Evolutionary conservation across 2,888 invertebrate genomes (phyloP).

Genomic region (Ophioninae sp.): DNA sequence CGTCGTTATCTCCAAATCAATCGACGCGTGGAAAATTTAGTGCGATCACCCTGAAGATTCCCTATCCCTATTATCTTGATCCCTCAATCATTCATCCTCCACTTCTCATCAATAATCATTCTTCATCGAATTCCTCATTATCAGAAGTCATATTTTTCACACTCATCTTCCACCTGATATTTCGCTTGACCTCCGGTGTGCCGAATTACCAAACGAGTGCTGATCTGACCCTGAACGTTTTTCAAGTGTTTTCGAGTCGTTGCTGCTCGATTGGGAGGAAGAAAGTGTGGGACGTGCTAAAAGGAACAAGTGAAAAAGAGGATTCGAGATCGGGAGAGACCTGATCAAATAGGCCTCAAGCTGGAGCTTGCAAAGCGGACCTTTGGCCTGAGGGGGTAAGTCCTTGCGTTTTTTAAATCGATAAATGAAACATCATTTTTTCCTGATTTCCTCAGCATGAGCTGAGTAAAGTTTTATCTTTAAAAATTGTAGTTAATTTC

Average conservation of each 20-base stretch:
- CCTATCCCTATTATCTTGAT: conserved; percentile 34
- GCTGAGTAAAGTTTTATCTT: neutral
- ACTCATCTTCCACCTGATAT: neutral
- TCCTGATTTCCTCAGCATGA: neutral
- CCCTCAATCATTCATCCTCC: conserved; percentile 6
- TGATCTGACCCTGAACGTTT: neutral
- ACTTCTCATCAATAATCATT: neutral
- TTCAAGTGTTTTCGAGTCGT: conserved; percentile 11
- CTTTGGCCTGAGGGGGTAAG: conserved; percentile 76
- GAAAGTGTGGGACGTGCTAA: neutral
- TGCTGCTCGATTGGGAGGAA: neutral
- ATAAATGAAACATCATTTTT: neutral
- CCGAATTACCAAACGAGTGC: too few relatives aligned
- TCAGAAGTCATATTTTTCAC: neutral
- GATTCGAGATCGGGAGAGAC: conserved; percentile 22
- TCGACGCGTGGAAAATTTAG: conserved; percentile 14
- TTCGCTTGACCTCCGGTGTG: too few relatives aligned
- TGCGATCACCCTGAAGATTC: conserved; percentile 26
- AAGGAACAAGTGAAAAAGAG: conserved; percentile 20
- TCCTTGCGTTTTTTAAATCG: conserved; percentile 46
- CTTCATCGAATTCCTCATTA: too few relatives aligned
- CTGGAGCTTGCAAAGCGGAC: conserved; percentile 77
- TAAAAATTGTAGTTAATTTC: neutral
- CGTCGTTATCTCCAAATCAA: neutral
- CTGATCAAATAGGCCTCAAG: conserved; percentile 71